A percentile compares a stretch with the other conserved stretches of the same genome.
These are phyloP conservation scores for Mallotus villosus DNA, from an alignment of 2,797 vertebrate genomes.

Conservation along the genomic window DNA sequence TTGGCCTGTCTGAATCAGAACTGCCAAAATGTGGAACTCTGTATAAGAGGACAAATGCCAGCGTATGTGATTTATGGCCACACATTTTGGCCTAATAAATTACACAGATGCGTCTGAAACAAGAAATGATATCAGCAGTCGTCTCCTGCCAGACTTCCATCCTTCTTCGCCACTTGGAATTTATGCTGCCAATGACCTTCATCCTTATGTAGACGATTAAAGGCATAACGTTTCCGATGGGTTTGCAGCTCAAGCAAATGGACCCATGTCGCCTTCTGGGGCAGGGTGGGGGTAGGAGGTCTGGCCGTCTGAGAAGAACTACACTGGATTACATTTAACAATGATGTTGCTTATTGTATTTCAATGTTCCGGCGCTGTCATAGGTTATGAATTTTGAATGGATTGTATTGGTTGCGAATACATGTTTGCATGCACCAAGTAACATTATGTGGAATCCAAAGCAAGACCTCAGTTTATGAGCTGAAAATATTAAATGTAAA, in stretches of 20 bases:
- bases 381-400: neutral
- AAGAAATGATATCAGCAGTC: conserved; percentile 46
- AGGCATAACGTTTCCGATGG: conserved; percentile 10
- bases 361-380: neutral
- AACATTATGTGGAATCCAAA: too few relatives aligned
- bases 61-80: conserved; percentile 42
- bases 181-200: conserved; percentile 38
- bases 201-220: conserved; percentile 8
- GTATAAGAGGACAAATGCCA: conserved; percentile 10
- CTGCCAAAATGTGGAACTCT: conserved; percentile 33
- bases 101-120: conserved; percentile 45
- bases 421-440: too few relatives aligned
- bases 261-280: neutral
- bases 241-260: conserved; percentile 5
- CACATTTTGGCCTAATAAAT: conserved; percentile 46
- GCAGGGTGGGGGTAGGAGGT: neutral
- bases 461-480: too few relatives aligned
- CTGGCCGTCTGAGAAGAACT: neutral
- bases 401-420: too few relatives aligned
- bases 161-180: conserved; percentile 27
- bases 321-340: neutral
- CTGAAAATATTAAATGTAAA: too few relatives aligned
- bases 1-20: conserved; percentile 49
- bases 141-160: conserved; percentile 36
- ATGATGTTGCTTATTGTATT: neutral